Conservation (phyloP, 2,888 invertebrate species). For the Neoaliturus tenellus region DNA sequence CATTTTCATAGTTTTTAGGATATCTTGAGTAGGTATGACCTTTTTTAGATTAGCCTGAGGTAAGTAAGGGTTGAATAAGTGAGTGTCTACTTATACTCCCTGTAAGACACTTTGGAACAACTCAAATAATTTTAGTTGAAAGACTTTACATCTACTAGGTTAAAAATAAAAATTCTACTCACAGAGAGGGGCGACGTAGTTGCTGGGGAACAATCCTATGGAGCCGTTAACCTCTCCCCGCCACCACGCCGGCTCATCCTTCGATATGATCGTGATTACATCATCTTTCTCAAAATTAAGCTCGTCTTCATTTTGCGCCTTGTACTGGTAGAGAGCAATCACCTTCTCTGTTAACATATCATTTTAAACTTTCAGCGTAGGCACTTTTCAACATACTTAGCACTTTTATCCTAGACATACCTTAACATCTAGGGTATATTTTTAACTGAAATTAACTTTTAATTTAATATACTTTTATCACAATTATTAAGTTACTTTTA, state of each 20-base stretch:
- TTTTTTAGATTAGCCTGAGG: too few relatives aligned
- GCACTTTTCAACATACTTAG: too few relatives aligned
- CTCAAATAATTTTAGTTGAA: too few relatives aligned
- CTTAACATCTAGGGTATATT: too few relatives aligned
- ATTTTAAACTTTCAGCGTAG: too few relatives aligned
- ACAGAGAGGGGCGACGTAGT: constrained; percentile 91
- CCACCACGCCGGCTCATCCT: constrained; percentile 99
- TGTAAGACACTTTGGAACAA: too few relatives aligned
- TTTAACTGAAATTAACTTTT: too few relatives aligned
- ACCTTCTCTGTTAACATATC: constrained; percentile 82
- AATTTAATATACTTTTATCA: too few relatives aligned
- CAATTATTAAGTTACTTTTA: too few relatives aligned
- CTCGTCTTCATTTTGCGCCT: constrained; percentile 96
- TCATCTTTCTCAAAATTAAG: constrained; percentile 94
- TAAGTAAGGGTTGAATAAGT: too few relatives aligned
- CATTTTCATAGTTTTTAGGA: background rate
- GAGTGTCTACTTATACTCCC: too few relatives aligned
- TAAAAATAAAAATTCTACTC: constrained; percentile 72
- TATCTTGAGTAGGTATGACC: background rate
- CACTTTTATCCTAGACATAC: too few relatives aligned
- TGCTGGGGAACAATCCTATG: constrained; percentile 96
- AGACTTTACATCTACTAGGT: background rate
- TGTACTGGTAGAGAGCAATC: constrained; percentile 94
- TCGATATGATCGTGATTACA: constrained; percentile 90
- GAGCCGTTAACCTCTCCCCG: constrained; percentile 94